These are phyloP conservation scores for Bucco capensis DNA, from an alignment of 2,113 vertebrate genomes.

Conservation along the genomic window DNA sequence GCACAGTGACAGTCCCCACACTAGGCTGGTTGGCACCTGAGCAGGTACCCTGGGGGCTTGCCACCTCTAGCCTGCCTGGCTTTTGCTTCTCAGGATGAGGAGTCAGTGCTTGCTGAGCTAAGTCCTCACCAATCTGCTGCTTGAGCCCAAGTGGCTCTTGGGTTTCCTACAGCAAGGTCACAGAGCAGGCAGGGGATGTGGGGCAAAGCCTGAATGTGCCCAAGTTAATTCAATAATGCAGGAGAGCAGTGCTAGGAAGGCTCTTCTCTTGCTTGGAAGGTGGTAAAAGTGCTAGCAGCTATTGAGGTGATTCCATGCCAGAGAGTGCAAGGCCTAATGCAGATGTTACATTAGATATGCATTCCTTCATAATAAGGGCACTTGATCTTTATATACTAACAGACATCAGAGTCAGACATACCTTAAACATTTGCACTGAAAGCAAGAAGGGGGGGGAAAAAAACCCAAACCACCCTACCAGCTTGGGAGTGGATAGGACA, in stretches of 20 bases:
- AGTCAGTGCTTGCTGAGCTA: neutral
- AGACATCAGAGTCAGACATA: neutral
- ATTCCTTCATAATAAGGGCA: neutral
- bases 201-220: neutral
- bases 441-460: neutral
- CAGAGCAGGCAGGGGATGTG: neutral
- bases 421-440: neutral
- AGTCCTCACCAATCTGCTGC: neutral
- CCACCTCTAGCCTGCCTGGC: neutral
- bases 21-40: neutral
- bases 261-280: neutral
- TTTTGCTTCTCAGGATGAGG: neutral
- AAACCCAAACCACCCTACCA: neutral
- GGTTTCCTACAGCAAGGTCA: neutral
- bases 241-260: accelerated
- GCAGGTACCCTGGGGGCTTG: neutral
- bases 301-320: neutral
- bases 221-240: neutral
- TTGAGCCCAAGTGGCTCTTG: accelerated
- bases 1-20: accelerated
- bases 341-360: neutral
- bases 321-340: neutral
- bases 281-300: neutral
- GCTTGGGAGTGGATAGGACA: neutral
- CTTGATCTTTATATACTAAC: neutral